Evolutionary conservation across 2,888 invertebrate genomes (phyloP), one percentile per base, ranked within the genome.

Genomic region (Ganaspis brasiliensis): DNA sequence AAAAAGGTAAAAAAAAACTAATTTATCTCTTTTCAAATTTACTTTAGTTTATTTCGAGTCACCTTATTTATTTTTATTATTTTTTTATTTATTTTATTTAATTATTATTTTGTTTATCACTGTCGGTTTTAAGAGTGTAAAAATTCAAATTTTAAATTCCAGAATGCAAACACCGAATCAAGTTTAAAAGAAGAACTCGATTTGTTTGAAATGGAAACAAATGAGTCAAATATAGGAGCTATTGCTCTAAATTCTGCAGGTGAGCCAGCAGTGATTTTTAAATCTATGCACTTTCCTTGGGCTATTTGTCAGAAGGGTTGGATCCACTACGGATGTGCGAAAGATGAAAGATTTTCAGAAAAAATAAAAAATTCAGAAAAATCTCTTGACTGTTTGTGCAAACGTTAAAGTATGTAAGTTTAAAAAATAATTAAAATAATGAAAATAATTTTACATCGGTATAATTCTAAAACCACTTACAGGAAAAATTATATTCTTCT

Each of bases 401-500:
- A 57, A 12, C 0, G 26, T 8, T 5, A 24, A 57, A 45, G n/a
- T 26, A 26, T 26, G 57, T 56, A 24, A 14, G 56, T 26, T 21
- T 4, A 24, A 19, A 19, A 55, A n/a, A 14, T 31, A 6, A 26
- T 57, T 14, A 3, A 12, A 1, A 3, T 26, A n/a, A n/a, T n/a
- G n/a, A n/a, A n/a, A n/a, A n/a, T n/a, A n/a, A n/a, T n/a, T n/a
- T n/a, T n/a, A n/a, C n/a, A n/a, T n/a, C n/a, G n/a, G n/a, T n/a
- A n/a, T n/a, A n/a, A n/a, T n/a, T n/a, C n/a, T n/a, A 16, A 16
- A 16, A 57, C 67, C 61, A 88, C 91, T 84, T 84, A 92, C 92
- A 67, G 92, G 94, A 86, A 97, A 97, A 56, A 97, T 91, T 0
- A 97, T 91, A 86, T 96, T 93, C 21, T 91, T 91, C 80, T 93